Percentiles rank a stretch among this genome's conserved stretches.
Evolutionary conservation across 2,797 vertebrate species (phyloP).

Genomic region (Heteromormyrus szaboi): DNA sequence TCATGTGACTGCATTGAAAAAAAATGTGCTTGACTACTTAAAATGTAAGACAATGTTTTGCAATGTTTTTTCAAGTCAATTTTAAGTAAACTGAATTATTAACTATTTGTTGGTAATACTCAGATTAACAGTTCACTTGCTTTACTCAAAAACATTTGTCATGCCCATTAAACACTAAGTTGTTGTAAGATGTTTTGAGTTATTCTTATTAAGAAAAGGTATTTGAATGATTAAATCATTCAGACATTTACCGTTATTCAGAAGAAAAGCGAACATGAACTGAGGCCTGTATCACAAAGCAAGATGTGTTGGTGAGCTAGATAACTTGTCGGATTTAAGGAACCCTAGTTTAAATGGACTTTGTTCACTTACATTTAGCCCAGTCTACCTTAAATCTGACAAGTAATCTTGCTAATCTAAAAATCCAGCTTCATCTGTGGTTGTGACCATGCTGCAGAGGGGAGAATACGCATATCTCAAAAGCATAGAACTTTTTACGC

Average conservation of each 20-base stretch:
- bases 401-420: not conserved
- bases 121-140: not conserved
- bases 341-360: not conserved
- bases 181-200: not conserved
- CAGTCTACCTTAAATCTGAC: not conserved
- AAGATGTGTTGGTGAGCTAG: not conserved
- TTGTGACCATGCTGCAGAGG: not conserved
- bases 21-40: not conserved
- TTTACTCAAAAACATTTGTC: not conserved
- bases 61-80: not conserved
- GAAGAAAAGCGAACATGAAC: not conserved
- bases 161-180: not conserved
- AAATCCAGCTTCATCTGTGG: not conserved
- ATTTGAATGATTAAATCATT: not conserved
- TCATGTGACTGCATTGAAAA: not conserved
- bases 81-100: not conserved
- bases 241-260: not conserved
- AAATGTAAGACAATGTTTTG: not conserved
- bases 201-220: not conserved
- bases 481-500: not conserved
- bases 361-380: not conserved
- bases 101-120: not conserved
- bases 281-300: not conserved
- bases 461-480: not conserved
- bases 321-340: not conserved